phyloP scores from a whole-genome alignment of 2,888 invertebrate species.

The Cheilosia scutellata region DNA sequence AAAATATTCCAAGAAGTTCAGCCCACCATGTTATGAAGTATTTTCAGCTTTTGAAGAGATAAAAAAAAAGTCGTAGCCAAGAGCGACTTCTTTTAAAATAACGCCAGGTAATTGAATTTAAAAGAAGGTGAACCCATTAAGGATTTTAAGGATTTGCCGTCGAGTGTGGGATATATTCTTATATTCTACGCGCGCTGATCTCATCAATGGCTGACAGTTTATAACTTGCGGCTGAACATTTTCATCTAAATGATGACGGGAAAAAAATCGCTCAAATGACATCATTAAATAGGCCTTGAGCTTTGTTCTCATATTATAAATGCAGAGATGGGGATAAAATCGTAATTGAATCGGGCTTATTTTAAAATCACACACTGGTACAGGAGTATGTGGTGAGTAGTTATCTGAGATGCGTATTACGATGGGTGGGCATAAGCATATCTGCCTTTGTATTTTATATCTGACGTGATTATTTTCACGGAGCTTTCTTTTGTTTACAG shows the following conservation, averaged over 20 bases:
- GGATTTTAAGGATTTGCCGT: slow-evolving; percentile 55
- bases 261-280: slow-evolving; percentile 24
- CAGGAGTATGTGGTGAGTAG: neutral
- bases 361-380: neutral
- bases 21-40: slow-evolving; percentile 35
- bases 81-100: slow-evolving; percentile 49
- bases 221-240: slow-evolving; percentile 40
- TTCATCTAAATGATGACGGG: slow-evolving; percentile 32
- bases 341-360: slow-evolving; percentile 48
- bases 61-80: slow-evolving; percentile 29
- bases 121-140: slow-evolving; percentile 59
- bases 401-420: neutral
- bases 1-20: slow-evolving; percentile 21
- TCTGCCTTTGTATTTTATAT: neutral
- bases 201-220: slow-evolving; percentile 57
- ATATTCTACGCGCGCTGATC: slow-evolving; percentile 43
- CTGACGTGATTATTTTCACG: neutral
- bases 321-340: neutral
- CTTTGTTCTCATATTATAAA: neutral
- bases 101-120: slow-evolving; percentile 63
- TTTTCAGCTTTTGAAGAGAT: neutral
- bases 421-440: neutral
- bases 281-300: slow-evolving; percentile 43
- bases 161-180: slow-evolving; percentile 19
- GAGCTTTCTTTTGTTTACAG: slow-evolving; percentile 1